Base-by-base conservation (phyloP, 2,888 invertebrate genomes). In the Parapristionchus giblindavisi region DNA sequence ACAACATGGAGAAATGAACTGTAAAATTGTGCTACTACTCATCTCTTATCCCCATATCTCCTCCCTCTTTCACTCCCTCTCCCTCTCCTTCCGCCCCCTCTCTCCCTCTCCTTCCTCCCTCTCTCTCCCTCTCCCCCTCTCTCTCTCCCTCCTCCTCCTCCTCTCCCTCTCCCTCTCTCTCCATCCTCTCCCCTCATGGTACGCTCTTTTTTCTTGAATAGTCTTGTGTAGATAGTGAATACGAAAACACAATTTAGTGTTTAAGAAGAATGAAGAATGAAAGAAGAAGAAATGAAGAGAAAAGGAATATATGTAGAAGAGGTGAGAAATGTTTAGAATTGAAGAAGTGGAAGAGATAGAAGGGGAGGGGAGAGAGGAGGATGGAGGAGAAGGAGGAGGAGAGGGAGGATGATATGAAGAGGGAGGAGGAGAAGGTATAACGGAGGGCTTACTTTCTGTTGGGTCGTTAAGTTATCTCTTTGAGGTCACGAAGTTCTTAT, bases 331-430 rank as follows among this genome's bases (percentile, higher is more conserved):
- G 54, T 29, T 27, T 8, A 21, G 38, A 68, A 27, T 38, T 29
- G 24, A 8, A 63, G 63, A 63, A 27, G 63, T 3, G 24, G 63
- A 3, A 63, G 63, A 5, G 34, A 48, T 32, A 17, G 36, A 68
- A 52, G 38, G 68, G 52, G 68, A 34, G 51, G 54, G 29, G 38
- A 68, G 24, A 68, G 68, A 38, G 68, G 34, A 27, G 24, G 56
- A 14, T 11, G 6, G 6, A 56, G 56, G 24, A 6, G n/a, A 11
- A n/a, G 29, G 29, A 27, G 29, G 56, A 56, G 29, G 29, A 14
- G 56, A 56, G 56, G 24, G 56, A 56, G 56, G 24, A n/a, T 8
- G 56, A 56, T 11, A 56, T 14, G 24, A 24, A 56, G 52, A 65
- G 24, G 51, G 36, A n/a, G 52, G 27, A 21, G 17, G 65, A n/a